Percentiles rank a stretch among this genome's conserved stretches.
phyloP scores from a whole-genome alignment of 2,113 vertebrate genomes.

The Nipponia nippon region DNA sequence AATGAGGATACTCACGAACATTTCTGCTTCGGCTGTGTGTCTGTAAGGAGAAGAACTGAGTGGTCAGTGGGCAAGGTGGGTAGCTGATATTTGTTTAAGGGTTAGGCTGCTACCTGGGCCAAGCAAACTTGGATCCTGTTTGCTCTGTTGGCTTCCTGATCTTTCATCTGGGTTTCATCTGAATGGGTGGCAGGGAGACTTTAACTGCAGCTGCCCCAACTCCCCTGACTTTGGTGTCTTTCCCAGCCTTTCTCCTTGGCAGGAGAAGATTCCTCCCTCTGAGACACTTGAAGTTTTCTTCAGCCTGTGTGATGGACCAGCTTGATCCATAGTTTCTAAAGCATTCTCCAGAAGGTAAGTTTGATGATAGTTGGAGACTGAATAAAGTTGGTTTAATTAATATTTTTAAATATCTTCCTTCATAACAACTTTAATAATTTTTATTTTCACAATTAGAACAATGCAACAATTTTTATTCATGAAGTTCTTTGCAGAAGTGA shows the following conservation, averaged over 20 bases:
- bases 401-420: not conserved
- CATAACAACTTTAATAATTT: not conserved
- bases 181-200: not conserved
- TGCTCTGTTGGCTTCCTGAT: not conserved
- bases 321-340: not conserved
- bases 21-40: not conserved
- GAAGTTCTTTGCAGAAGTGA: not conserved
- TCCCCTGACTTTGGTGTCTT: not conserved
- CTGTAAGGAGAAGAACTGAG: not conserved
- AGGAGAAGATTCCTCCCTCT: not conserved
- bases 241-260: not conserved
- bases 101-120: not conserved
- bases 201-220: not conserved
- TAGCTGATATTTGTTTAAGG: not conserved
- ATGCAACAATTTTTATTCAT: not conserved
- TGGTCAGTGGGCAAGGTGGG: not conserved
- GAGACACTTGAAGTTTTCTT: not conserved
- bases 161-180: not conserved
- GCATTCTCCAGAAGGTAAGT: not conserved
- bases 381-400: not conserved
- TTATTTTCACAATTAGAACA: not conserved
- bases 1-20: not conserved
- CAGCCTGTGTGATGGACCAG: not conserved
- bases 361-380: rapidly evolving
- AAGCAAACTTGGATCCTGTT: not conserved